phyloP scores from a whole-genome alignment of 2,888 invertebrate species.

The Napeogenes sylphis region DNA sequence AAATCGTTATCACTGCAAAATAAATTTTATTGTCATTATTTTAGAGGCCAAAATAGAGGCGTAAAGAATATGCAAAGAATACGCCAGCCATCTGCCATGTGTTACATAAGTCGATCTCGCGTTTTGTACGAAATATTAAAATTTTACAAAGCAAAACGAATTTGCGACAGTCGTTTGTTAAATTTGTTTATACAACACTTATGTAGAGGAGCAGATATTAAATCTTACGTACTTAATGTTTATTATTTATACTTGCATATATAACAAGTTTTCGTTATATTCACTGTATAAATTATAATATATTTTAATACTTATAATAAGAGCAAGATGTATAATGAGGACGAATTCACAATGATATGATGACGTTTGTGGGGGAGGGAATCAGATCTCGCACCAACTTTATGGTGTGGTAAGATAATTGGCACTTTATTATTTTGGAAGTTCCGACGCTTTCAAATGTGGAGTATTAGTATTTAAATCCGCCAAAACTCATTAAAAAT shows the following conservation, averaged over 20 bases:
- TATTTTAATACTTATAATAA: too few relatives aligned
- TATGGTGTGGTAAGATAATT: constrained; percentile 26
- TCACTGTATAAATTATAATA: too few relatives aligned
- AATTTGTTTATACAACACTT: constrained; percentile 10
- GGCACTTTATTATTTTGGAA: constrained; percentile 28
- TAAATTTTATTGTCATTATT: constrained; percentile 16
- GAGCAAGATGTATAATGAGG: neutral
- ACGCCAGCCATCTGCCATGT: constrained; percentile 33
- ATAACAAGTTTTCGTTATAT: neutral
- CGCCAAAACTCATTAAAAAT: constrained; percentile 70
- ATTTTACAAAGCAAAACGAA: constrained; percentile 23
- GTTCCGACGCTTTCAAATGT: constrained; percentile 37
- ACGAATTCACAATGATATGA: neutral
- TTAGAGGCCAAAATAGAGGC: constrained; percentile 11
- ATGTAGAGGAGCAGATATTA: neutral
- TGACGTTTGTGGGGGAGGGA: neutral
- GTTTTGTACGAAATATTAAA: constrained; percentile 29
- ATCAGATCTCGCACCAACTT: constrained; percentile 9
- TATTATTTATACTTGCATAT: neutral
- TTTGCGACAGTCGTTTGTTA: constrained; percentile 13
- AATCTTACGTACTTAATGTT: neutral
- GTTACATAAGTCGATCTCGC: constrained; percentile 28
- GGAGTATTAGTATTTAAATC: constrained; percentile 59
- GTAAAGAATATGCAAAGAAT: constrained; percentile 14
- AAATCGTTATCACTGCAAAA: constrained; percentile 18